Evolutionary conservation across 2,113 vertebrate genomes (phyloP).

Genomic region (Macquaria australasica): DNA sequence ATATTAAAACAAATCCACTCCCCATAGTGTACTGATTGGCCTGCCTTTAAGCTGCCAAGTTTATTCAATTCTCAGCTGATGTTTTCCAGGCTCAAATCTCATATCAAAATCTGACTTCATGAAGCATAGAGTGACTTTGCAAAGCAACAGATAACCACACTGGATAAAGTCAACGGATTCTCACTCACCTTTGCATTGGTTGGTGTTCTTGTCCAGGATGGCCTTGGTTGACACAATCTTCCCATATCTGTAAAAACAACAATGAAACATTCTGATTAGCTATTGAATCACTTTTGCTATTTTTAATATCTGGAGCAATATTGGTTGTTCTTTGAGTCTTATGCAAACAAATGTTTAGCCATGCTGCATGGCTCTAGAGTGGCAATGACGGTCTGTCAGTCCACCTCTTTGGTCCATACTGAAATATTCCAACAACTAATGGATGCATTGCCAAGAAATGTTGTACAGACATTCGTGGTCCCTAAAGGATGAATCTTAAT

Average conservation of each 20-base stretch:
- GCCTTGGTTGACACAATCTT: slow-evolving; percentile 99
- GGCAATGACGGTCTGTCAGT: neutral
- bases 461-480: neutral
- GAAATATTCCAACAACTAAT: neutral
- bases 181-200: slow-evolving; percentile 97
- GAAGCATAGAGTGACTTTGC: neutral
- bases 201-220: slow-evolving; percentile 99
- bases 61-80: slow-evolving; percentile 27
- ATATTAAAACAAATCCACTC: slow-evolving; percentile 15
- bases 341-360: neutral
- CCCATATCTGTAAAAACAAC: slow-evolving; percentile 89
- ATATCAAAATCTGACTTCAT: slow-evolving; percentile 2
- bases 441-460: neutral
- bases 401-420: neutral
- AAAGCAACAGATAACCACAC: neutral
- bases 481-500: neutral
- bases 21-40: slow-evolving; percentile 21
- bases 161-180: slow-evolving; percentile 2
- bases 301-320: slow-evolving; percentile 12
- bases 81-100: slow-evolving; percentile 29
- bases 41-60: slow-evolving; percentile 31
- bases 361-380: neutral
- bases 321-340: neutral
- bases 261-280: slow-evolving; percentile 39
- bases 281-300: neutral